Conservation (phyloP, 2,113 vertebrate genomes). For the Phalacrocorax brasilianus region DNA sequence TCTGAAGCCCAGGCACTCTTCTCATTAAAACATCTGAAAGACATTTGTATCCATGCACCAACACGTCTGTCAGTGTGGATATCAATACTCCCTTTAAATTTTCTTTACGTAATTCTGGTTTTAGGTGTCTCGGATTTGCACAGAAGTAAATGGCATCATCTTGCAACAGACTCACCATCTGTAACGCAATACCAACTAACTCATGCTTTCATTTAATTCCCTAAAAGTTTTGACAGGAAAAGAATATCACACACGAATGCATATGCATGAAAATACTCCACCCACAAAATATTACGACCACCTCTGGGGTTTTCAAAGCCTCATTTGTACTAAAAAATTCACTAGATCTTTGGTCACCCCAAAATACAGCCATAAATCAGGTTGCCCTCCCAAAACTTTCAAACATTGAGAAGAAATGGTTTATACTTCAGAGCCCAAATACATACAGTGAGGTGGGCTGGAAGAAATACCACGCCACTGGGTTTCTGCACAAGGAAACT, state of each 20-base stretch:
- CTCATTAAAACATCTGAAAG: background rate
- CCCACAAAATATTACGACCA: background rate
- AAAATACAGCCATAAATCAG: background rate
- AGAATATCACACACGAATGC: background rate
- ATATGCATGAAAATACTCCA: background rate
- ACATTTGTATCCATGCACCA: background rate
- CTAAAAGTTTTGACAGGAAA: background rate
- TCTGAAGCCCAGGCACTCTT: background rate
- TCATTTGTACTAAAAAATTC: background rate
- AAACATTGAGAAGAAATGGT: background rate
- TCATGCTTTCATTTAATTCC: background rate
- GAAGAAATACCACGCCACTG: background rate
- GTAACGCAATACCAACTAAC: background rate
- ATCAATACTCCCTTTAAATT: background rate
- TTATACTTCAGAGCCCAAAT: background rate
- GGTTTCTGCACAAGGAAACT: background rate
- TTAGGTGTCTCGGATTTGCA: background rate
- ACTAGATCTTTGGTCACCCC: background rate
- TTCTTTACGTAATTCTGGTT: background rate
- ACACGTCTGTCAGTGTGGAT: background rate
- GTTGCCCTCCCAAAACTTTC: background rate
- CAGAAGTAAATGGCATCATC: background rate
- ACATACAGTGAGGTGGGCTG: background rate
- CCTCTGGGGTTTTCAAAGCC: background rate
- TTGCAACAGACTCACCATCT: background rate